These are phyloP conservation scores for Aurelia sp. DNA, from an alignment of 30 jellyfish, hydroid and myxozoan species.

Conservation along the genomic window DNA sequence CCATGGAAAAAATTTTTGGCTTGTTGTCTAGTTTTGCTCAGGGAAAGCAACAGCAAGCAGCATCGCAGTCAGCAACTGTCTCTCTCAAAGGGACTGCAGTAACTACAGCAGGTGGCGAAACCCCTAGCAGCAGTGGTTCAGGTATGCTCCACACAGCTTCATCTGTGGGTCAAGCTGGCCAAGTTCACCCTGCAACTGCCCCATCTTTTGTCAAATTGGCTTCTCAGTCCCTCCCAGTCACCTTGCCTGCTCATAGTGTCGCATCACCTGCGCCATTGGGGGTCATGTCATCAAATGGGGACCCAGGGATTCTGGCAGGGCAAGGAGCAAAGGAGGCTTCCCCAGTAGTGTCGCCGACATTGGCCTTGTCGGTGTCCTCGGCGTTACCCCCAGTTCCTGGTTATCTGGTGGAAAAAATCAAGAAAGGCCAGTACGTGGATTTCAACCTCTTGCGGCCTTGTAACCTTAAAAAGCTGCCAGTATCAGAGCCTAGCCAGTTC, in stretches of 20 bases:
- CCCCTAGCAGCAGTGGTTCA: neutral
- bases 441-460: constrained; percentile 5
- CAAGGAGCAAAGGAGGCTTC: neutral
- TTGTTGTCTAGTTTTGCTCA: neutral
- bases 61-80: neutral
- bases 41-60: neutral
- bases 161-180: neutral
- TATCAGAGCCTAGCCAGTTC: neutral
- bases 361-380: constrained; percentile 12
- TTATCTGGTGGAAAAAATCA: constrained; percentile 10
- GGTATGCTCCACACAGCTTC: neutral
- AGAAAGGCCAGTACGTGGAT: neutral
- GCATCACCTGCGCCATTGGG: neutral
- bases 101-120: neutral
- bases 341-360: neutral
- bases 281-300: neutral
- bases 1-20: neutral
- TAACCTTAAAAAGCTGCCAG: constrained; percentile 6
- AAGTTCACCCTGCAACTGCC: constrained; percentile 2
- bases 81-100: neutral
- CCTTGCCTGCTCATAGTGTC: neutral
- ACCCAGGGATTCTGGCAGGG: neutral
- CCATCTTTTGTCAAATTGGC: neutral
- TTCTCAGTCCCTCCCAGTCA: neutral
- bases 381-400: constrained; percentile 53